Percentiles rank a stretch among this genome's conserved stretches.
Conservation (phyloP, 1,140 invertebrate species). For the Hermetia illucens region DNA sequence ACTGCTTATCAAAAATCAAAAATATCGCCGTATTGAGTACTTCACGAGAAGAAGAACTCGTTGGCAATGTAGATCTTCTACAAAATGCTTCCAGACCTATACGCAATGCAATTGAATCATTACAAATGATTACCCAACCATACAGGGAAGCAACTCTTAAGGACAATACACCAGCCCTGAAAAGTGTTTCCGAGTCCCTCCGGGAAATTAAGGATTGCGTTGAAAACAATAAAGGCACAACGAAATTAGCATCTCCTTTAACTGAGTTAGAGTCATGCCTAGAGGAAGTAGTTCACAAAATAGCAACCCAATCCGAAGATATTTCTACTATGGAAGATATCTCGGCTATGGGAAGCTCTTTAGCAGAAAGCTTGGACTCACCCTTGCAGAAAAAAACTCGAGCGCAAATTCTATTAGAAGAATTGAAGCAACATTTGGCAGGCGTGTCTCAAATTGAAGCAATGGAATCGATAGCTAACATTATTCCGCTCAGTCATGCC, state of each 20-base stretch:
- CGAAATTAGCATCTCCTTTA: conserved; percentile 34
- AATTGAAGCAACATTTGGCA: conserved; percentile 21
- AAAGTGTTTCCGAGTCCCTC: conserved; percentile 35
- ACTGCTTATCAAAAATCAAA: no score
- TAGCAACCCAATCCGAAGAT: conserved; percentile 30
- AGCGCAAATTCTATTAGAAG: conserved; percentile 10
- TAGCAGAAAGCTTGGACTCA: background rate
- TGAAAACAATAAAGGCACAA: conserved; percentile 27
- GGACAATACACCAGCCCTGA: conserved; percentile 28
- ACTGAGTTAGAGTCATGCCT: conserved; percentile 38
- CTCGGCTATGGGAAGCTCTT: conserved; percentile 26
- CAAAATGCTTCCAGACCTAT: no score
- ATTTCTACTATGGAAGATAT: conserved; percentile 40
- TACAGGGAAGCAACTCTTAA: no score
- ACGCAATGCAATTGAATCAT: no score
- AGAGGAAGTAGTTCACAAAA: conserved; percentile 33
- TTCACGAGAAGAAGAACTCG: no score
- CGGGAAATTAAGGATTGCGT: conserved; percentile 34
- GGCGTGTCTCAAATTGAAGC: conserved; percentile 17
- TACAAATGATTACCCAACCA: no score
- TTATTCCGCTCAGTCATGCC: conserved; percentile 5
- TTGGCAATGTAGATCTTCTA: background rate
- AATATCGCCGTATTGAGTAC: no score
- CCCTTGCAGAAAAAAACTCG: conserved; percentile 7
- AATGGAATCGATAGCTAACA: conserved; percentile 13